Percentiles rank a stretch among this genome's conserved stretches.
These are phyloP conservation scores for Cetonia aurata DNA, from an alignment of 2,888 invertebrate genomes.

Conservation along the genomic window DNA sequence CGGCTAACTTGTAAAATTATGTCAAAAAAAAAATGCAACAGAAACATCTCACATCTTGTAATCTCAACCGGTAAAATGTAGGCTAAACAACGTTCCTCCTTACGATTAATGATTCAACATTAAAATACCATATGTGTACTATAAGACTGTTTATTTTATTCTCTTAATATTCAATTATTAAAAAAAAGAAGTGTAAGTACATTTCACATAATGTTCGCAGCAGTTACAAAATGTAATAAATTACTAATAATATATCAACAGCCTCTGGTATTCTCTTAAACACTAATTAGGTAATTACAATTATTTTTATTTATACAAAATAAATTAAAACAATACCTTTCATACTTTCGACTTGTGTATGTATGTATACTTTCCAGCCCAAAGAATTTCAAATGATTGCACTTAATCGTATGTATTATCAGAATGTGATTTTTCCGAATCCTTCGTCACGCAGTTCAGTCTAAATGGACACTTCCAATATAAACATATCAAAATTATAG, in stretches of 20 bases:
- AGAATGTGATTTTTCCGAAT: slow-evolving; percentile 31
- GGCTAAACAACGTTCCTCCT: slow-evolving; percentile 5
- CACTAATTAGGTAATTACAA: slow-evolving; percentile 60
- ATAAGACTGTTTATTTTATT: slow-evolving; percentile 40
- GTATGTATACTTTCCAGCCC: not conserved
- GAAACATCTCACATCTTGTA: slow-evolving; percentile 15
- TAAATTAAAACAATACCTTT: slow-evolving; percentile 61
- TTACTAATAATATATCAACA: slow-evolving; percentile 64
- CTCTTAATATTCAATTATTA: slow-evolving; percentile 37
- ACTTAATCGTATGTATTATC: slow-evolving; percentile 22
- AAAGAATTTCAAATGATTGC: slow-evolving; percentile 32
- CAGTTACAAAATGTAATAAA: slow-evolving; percentile 62
- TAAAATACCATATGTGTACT: slow-evolving; percentile 37
- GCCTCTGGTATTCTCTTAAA: slow-evolving; percentile 64
- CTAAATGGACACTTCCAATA: slow-evolving; percentile 19
- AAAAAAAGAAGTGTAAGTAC: slow-evolving; percentile 59
- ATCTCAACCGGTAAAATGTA: slow-evolving; percentile 17
- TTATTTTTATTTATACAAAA: slow-evolving; percentile 57
- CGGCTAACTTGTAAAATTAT: not conserved
- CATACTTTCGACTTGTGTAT: slow-evolving; percentile 4
- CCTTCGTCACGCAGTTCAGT: slow-evolving; percentile 34
- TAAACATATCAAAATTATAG: no score
- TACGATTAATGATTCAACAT: slow-evolving; percentile 31
- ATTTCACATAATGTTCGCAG: slow-evolving; percentile 61
- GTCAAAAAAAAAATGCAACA: slow-evolving; percentile 24